phyloP scores from a whole-genome alignment of 2,797 vertebrate genomes.

The Gouania willdenowi region DNA sequence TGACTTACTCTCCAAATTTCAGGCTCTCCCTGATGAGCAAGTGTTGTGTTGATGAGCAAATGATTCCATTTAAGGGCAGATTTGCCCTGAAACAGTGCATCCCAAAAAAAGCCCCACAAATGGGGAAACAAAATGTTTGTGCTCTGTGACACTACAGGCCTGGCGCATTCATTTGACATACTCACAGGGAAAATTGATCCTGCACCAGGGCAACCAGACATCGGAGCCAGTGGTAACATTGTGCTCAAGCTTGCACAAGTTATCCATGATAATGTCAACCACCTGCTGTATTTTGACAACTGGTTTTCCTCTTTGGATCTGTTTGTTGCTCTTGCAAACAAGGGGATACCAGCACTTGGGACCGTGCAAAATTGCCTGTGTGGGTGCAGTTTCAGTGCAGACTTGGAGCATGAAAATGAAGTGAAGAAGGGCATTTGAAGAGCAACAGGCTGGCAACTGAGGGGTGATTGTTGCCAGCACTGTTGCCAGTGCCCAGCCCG shows the following conservation, averaged over 20 bases:
- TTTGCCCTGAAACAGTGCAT: not conserved
- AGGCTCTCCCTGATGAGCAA: not conserved
- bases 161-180: conserved; percentile 1
- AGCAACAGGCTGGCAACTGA: conserved; percentile 3
- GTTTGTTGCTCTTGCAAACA: conserved; percentile 2
- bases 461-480: conserved; percentile 9
- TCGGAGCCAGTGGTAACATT: not conserved
- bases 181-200: not conserved
- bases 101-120: not conserved
- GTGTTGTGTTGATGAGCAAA: not conserved
- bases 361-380: not conserved
- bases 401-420: conserved; percentile 4
- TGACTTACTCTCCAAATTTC: not conserved
- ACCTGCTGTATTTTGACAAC: not conserved
- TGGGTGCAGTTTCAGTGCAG: conserved; percentile 4
- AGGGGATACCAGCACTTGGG: conserved; percentile 7
- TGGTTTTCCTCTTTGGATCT: not conserved
- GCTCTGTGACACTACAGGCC: not conserved
- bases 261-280: not conserved
- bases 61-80: not conserved
- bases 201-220: not conserved
- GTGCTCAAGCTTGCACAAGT: not conserved
- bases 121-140: conserved; percentile 1
- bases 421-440: conserved; percentile 6
- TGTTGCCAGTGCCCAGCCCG: conserved; percentile 1